Evolutionary conservation across 1,140 invertebrate species (phyloP).

Genomic region (Eriocheir sinensis): DNA sequence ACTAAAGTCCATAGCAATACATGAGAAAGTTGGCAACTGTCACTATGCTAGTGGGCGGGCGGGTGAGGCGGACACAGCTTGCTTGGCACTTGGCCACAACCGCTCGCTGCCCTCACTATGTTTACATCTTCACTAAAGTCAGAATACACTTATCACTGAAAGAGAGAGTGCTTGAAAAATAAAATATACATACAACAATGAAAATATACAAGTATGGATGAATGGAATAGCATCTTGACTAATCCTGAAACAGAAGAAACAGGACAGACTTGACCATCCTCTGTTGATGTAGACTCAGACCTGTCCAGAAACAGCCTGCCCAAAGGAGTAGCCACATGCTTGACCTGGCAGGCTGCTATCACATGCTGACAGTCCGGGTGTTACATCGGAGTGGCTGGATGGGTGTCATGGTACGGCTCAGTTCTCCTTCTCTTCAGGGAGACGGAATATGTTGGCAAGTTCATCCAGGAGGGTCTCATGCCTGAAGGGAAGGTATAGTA

Average conservation of each 20-base stretch:
- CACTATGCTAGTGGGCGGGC: not conserved
- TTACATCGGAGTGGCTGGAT: not conserved
- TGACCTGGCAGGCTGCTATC: not conserved
- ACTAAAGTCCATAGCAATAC: not conserved
- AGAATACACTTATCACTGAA: not conserved
- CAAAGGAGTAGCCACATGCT: not conserved
- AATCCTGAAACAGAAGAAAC: not conserved
- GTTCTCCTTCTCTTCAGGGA: constrained; percentile 52
- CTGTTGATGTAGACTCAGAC: not conserved
- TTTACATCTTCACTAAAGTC: not conserved
- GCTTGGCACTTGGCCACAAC: not conserved
- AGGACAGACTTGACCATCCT: not conserved
- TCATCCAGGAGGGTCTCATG: constrained; percentile 96
- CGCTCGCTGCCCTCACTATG: not conserved
- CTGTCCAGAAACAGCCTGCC: not conserved
- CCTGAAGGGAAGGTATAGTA: constrained; percentile 60
- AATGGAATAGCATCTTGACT: not conserved
- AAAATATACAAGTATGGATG: constrained; percentile 23
- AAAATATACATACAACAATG: not conserved
- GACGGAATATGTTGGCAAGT: constrained; percentile 94
- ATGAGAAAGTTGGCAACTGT: not conserved
- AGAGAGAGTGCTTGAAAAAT: not conserved
- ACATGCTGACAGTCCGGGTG: not conserved
- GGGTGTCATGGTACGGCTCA: not conserved
- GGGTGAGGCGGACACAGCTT: not conserved